These are phyloP conservation scores for Ariolimax columbianus DNA, from an alignment of 2,888 invertebrate genomes.

Conservation along the genomic window DNA sequence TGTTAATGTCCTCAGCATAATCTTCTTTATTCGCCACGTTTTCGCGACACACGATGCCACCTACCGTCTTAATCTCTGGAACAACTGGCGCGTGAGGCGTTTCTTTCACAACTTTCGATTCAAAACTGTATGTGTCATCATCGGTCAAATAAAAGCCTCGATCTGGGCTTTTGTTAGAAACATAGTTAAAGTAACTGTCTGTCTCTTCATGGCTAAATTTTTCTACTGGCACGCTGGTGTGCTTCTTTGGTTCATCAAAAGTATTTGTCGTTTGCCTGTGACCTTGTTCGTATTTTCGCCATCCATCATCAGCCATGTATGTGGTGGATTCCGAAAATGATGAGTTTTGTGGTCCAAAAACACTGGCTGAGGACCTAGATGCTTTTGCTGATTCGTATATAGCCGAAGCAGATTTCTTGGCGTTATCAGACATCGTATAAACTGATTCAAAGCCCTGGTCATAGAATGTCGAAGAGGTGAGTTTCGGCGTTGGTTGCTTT, in stretches of 20 bases:
- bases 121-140: constrained; percentile 4
- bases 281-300: not conserved
- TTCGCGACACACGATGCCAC: constrained; percentile 41
- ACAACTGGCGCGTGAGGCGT: not conserved
- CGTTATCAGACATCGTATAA: not conserved
- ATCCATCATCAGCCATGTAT: constrained; percentile 2
- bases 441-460: not conserved
- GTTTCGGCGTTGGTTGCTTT: not conserved
- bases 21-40: constrained; percentile 49
- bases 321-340: not conserved
- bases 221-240: not conserved
- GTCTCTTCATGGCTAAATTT: not conserved
- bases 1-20: constrained; percentile 47
- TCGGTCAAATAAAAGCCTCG: not conserved
- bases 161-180: not conserved
- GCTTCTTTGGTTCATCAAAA: not conserved
- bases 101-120: not conserved
- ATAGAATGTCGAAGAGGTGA: not conserved
- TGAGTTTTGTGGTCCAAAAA: not conserved
- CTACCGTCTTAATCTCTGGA: constrained; percentile 38
- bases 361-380: not conserved
- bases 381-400: not conserved
- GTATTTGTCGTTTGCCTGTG: not conserved
- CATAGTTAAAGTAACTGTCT: constrained; percentile 38
- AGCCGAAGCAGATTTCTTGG: not conserved